Base-by-base conservation (phyloP, 2,113 vertebrate species). In the Mormoops blainvillei region DNA sequence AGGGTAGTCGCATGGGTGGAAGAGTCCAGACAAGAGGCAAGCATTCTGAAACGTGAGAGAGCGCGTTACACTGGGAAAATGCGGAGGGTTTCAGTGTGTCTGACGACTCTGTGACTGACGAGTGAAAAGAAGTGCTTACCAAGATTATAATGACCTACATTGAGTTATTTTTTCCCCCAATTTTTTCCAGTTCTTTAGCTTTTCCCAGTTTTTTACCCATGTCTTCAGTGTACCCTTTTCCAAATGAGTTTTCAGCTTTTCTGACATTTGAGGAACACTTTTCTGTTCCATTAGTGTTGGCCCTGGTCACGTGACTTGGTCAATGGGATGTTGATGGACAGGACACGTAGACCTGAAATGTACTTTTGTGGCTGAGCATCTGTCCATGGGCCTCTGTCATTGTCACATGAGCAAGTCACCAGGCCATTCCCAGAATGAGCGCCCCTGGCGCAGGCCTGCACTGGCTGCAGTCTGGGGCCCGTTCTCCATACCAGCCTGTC, bases 351-450 rank as follows among this genome's bases (percentile, higher is more conserved):
- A 22, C 3, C 26, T 26, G 41, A 24, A 65, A 28, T 70, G 8
- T 33, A 31, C 31, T 52, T 52, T 31, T 86, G 15, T 67, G 22
- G 31, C 18, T 89, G 45, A 36, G 3, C 28, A 68, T 78, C 68
- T n/a, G 18, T 50, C 33, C 56, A 26, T 10, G 2, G 2, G 56
- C 24, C 68, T 86, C 68, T 31, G 14, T 56, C 33, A 61, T 16
- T 61, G 24, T 18, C 22, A 13, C 4, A 7, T 3, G 50, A 82
- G n/a, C 45, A 61, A 56, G 41, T 73, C 71, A 28, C 38, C 5
- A 2, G 28, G 16, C 45, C 4, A 0, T 4, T 50, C 22, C 41
- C 18, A 20, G 3, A 48, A 65, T 15, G 12, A 52, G 48, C 5
- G 38, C 33, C 26, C 8, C 0, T 20, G 31, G 19, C 63, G 0